Evolutionary conservation across 1,140 invertebrate genomes (phyloP), one percentile per base, ranked within the genome.

Genomic region (Drosophila obscura): DNA sequence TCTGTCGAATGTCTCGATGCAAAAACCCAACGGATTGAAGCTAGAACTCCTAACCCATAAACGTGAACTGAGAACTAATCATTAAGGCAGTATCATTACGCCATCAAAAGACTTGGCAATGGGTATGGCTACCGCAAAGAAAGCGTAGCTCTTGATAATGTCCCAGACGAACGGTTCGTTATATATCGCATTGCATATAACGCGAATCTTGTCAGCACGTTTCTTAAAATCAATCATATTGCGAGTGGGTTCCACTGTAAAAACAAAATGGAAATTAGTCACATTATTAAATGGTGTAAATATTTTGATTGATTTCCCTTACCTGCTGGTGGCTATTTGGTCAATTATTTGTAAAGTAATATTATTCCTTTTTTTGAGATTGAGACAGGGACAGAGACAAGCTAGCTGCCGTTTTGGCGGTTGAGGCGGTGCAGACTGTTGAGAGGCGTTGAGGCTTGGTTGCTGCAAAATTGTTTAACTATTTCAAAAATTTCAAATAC

Each of bases 131-230:
- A 66, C 4, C 6, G 62, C 24, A 19, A 82, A 82, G n/a, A 82
- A 22, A 15, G 49, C 41, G 7, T 82, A 82, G 43, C 65, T 75
- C 24, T 82, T 82, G 31, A 82, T 41, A 4, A 69, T 41, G 46
- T 41, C 50, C 74, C 74, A 82, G 43, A 61, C 71, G 22, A 77
- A 71, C 5, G 9, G 69, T 53, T 82, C 46, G 13, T 78, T 39
- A 13, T 82, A 82, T 1, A 82, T 22, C 4, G 57, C 46, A 19
- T 2, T 6, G 9, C 53, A 53, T 0, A 48, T 2, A 13, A 57
- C 19, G 5, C 22, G 49, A 0, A 39, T n/a, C 7, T 50, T 5
- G 6, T 24, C 39, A 4, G 22, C 5, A 5, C 19, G 7, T 26
- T 50, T 68, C n/a, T n/a, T 50, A 26, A 48, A 39, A 13, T 49